Evolutionary conservation across 2,113 vertebrate genomes (phyloP).

Genomic region (Engystomops pustulosus): DNA sequence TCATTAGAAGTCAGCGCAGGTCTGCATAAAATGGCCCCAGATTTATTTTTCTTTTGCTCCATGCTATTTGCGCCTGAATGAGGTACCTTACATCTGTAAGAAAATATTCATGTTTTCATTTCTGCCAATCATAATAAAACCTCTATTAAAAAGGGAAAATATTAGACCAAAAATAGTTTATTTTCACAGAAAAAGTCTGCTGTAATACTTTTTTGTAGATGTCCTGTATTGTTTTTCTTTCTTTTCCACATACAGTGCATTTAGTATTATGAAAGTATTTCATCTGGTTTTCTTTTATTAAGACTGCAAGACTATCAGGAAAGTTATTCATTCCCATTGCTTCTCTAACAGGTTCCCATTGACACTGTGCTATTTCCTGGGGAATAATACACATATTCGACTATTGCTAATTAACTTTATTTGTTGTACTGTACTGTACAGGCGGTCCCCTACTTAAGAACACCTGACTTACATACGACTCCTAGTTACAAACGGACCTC

Average conservation of each 20-base stretch:
- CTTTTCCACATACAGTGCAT: background rate
- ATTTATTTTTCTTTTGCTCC: background rate
- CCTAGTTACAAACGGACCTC: too few species aligned
- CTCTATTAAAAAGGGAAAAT: background rate
- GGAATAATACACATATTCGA: too few species aligned
- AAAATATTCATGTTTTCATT: background rate
- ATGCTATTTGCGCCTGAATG: background rate
- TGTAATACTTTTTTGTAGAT: background rate
- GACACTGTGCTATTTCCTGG: background rate
- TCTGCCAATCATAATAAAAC: conserved; percentile 1
- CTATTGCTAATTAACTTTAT: too few species aligned
- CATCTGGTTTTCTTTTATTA: background rate
- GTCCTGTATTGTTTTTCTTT: background rate
- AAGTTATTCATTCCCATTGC: background rate
- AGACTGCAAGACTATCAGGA: background rate
- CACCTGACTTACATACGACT: too few species aligned
- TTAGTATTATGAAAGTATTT: background rate
- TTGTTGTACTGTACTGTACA: too few species aligned
- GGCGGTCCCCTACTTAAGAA: too few species aligned
- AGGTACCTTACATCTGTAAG: background rate
- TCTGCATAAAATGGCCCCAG: background rate
- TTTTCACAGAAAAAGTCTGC: background rate
- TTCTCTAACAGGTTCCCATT: background rate
- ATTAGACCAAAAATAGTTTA: background rate
- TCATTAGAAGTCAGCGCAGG: background rate